Percentiles rank a stretch among this genome's conserved stretches.
phyloP scores from a whole-genome alignment of 1,140 invertebrate genomes.

The Anastrepha obliqua region DNA sequence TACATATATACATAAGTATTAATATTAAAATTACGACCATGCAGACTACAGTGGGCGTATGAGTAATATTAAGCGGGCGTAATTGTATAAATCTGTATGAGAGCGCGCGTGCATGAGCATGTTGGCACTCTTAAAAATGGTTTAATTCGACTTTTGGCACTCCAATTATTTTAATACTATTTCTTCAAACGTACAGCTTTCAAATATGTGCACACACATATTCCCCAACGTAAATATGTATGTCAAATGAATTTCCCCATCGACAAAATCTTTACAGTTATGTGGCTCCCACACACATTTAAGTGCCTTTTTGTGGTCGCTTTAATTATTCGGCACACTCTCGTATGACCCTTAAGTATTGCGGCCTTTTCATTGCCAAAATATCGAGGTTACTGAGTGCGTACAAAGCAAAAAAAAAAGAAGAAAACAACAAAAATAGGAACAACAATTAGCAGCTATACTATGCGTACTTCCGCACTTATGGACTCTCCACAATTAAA shows the following conservation, averaged over 20 bases:
- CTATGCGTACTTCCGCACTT: neutral
- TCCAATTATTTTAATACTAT: no score
- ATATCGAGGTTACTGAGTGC: neutral
- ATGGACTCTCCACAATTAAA: constrained; percentile 8
- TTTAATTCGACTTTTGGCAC: neutral
- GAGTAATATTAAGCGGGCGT: neutral
- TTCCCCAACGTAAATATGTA: neutral
- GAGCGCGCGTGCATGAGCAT: neutral
- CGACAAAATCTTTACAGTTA: constrained; percentile 10
- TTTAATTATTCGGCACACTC: neutral
- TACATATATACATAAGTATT: no score
- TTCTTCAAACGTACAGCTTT: no score
- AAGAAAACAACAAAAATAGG: neutral
- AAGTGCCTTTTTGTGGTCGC: constrained; percentile 20
- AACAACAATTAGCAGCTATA: neutral
- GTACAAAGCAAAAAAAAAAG: no score
- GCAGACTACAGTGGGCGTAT: neutral
- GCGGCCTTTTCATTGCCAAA: neutral
- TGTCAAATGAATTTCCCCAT: neutral
- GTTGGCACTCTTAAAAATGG: neutral
- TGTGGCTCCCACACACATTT: neutral
- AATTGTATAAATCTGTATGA: neutral
- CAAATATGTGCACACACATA: neutral
- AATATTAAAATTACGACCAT: no score
- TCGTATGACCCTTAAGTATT: neutral